These are phyloP conservation scores for Anarrhichthys ocellatus DNA, from an alignment of 2,113 vertebrate genomes.

Conservation along the genomic window DNA sequence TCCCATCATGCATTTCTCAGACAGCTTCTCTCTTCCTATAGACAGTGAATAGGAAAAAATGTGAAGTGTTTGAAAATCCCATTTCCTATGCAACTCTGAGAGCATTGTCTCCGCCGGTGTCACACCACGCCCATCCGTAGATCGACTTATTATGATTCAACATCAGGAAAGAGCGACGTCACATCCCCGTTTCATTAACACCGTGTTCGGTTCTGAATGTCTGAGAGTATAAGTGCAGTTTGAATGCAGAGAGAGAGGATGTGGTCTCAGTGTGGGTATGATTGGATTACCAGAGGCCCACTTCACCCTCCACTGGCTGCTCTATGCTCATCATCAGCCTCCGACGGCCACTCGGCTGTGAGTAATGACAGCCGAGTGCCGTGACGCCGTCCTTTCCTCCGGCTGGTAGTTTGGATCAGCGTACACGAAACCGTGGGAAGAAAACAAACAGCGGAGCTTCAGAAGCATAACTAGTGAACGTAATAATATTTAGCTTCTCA, in stretches of 20 bases:
- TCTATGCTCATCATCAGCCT: not conserved
- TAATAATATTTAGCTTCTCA: no score
- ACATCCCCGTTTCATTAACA: not conserved
- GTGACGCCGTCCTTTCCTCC: not conserved
- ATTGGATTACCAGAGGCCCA: conserved; percentile 48
- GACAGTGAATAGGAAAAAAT: not conserved
- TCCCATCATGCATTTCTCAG: not conserved
- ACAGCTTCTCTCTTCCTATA: no score
- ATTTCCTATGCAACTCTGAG: no score
- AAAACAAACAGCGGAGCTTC: no score
- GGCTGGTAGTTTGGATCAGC: not conserved
- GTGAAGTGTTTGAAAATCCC: not conserved
- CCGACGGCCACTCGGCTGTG: not conserved
- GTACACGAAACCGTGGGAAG: no score
- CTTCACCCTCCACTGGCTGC: conserved; percentile 38
- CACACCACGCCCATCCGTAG: no score
- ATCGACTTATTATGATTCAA: not conserved
- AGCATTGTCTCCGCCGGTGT: no score
- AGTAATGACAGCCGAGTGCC: conserved; percentile 6
- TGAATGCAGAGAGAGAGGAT: not conserved
- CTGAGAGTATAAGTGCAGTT: not conserved
- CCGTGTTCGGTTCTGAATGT: not conserved
- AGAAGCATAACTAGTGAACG: no score
- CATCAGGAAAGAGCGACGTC: not conserved
- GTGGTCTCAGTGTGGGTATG: conserved; percentile 30